Evolutionary conservation across 2,113 vertebrate species (phyloP).

Genomic region (Speoplatyrhinus poulsoni): DNA sequence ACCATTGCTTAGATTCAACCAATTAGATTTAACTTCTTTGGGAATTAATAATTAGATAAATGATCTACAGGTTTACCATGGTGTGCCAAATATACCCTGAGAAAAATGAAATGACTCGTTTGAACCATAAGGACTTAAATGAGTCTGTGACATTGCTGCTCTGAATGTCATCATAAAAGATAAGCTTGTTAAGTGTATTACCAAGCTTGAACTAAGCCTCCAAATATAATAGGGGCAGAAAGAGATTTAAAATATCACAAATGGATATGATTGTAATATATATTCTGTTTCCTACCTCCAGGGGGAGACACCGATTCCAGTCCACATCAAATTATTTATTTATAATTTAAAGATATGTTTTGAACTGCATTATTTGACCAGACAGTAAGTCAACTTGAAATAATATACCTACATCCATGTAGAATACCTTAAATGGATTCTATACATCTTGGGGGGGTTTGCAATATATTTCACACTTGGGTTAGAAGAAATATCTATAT

Average conservation of each 20-base stretch:
- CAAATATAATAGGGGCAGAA: slow-evolving; percentile 13
- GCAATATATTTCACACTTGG: slow-evolving; percentile 15
- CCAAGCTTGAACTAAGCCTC: slow-evolving; percentile 33
- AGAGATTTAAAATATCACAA: not conserved
- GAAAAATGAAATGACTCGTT: slow-evolving; percentile 69
- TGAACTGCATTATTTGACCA: not conserved
- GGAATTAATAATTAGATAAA: slow-evolving; percentile 53
- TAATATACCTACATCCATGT: not conserved
- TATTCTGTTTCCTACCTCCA: slow-evolving; percentile 29
- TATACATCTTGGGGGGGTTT: not conserved
- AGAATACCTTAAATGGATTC: not conserved
- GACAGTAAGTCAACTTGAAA: not conserved
- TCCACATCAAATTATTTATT: not conserved
- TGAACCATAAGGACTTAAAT: slow-evolving; percentile 63
- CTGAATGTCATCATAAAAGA: slow-evolving; percentile 69
- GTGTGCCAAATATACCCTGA: slow-evolving; percentile 71
- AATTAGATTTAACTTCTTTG: slow-evolving; percentile 48
- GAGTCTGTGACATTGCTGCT: slow-evolving; percentile 66
- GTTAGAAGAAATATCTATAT: slow-evolving; percentile 20
- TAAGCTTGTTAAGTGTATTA: slow-evolving; percentile 45
- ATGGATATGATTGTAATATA: slow-evolving; percentile 15
- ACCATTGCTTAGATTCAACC: slow-evolving; percentile 55
- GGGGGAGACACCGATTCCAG: slow-evolving; percentile 28
- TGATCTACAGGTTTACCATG: slow-evolving; percentile 72
- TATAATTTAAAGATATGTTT: not conserved